These are phyloP conservation scores for Eupithecia subumbrata DNA, from an alignment of 2,888 invertebrate species.

Conservation along the genomic window DNA sequence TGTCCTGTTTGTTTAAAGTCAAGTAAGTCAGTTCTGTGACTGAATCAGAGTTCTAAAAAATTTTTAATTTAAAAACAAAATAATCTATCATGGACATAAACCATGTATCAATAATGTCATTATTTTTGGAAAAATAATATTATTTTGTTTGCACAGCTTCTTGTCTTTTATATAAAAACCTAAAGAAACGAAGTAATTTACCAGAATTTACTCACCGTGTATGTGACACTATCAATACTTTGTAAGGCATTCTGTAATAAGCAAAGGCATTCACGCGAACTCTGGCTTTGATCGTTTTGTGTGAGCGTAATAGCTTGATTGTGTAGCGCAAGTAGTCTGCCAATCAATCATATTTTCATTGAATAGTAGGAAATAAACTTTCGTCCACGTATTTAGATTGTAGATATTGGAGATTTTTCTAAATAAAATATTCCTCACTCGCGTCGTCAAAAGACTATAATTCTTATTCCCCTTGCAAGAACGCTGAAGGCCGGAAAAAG, in stretches of 20 bases:
- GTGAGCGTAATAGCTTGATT: constrained; percentile 42
- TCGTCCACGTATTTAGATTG: not conserved
- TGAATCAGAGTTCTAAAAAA: no score
- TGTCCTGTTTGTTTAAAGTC: no score
- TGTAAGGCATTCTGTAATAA: constrained; percentile 26
- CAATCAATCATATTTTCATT: not conserved
- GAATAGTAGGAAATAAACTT: not conserved
- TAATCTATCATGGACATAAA: no score
- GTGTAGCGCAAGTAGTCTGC: not conserved
- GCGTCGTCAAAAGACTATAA: not conserved
- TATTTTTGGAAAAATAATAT: not conserved
- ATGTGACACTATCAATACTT: not conserved
- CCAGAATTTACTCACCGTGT: not conserved
- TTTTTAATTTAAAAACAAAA: no score
- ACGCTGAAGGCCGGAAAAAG: constrained; percentile 35
- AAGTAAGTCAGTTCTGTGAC: no score
- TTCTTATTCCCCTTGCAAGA: constrained; percentile 15
- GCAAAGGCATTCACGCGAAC: constrained; percentile 47
- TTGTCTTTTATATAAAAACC: not conserved
- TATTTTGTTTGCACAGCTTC: not conserved
- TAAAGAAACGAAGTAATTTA: not conserved
- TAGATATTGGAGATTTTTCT: not conserved
- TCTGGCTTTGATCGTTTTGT: constrained; percentile 54
- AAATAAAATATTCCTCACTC: not conserved
- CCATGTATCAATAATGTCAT: no score